Conservation (phyloP, 53 echinoderm and acorn worm genomes). For the Echinometra lucunter region DNA sequence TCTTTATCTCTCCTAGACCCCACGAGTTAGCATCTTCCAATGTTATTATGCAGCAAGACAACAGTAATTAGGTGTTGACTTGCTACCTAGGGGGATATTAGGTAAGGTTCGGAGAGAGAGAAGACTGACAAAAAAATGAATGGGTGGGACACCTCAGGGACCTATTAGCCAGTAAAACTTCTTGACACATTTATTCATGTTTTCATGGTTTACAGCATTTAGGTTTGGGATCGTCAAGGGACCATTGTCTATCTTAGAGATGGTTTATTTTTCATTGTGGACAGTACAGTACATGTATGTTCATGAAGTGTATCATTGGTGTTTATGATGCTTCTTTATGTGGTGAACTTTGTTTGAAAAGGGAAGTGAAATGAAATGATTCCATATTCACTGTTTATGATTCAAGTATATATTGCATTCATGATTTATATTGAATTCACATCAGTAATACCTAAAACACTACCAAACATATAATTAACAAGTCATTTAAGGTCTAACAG, state of each 20-base stretch:
- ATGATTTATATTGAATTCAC: neutral
- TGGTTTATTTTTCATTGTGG: neutral
- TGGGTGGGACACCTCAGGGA: constrained; percentile 29
- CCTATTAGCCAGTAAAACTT: constrained; percentile 26
- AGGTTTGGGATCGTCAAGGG: constrained; percentile 34
- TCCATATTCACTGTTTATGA: neutral
- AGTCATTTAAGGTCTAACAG: neutral
- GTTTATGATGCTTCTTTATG: neutral
- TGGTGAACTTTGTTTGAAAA: neutral
- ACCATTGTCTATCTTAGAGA: neutral
- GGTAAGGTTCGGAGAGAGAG: constrained; percentile 7
- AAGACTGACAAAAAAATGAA: neutral
- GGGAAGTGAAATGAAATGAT: neutral
- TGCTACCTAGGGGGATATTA: neutral
- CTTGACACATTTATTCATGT: constrained; percentile 7
- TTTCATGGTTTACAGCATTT: constrained; percentile 49
- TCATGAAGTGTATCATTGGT: neutral
- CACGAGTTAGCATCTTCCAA: neutral
- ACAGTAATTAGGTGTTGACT: constrained; percentile 54
- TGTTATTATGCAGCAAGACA: constrained; percentile 43
- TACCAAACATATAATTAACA: neutral
- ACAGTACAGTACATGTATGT: too few relatives aligned
- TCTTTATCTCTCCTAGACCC: constrained; percentile 16
- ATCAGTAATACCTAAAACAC: neutral
- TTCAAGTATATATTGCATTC: neutral